These are phyloP conservation scores for Cetoscarus ocellatus DNA, from an alignment of 2,797 vertebrate species.

Conservation along the genomic window DNA sequence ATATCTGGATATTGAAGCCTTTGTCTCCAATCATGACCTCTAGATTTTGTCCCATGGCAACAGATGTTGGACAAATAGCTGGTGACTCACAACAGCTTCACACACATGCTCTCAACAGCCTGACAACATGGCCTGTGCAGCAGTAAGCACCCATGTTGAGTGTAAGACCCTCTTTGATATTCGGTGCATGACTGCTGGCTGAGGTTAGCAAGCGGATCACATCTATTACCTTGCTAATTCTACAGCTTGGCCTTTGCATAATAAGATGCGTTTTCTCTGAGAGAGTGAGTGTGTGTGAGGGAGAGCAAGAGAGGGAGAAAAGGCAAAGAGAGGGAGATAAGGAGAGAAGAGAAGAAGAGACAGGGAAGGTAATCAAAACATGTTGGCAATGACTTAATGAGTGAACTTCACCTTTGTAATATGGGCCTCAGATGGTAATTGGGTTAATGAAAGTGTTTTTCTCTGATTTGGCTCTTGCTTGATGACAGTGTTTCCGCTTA, in stretches of 20 bases:
- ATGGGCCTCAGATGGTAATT: conserved; percentile 62
- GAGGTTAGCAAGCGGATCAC: conserved; percentile 80
- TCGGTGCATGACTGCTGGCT: conserved; percentile 66
- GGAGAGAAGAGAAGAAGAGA: conserved; percentile 39
- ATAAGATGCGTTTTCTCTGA: conserved; percentile 73
- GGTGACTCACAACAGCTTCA: conserved; percentile 9
- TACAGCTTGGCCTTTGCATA: conserved; percentile 80
- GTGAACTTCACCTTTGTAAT: conserved; percentile 57
- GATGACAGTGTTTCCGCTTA: conserved; percentile 45
- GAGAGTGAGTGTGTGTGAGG: conserved; percentile 16
- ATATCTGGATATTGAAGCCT: not conserved
- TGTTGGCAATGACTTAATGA: conserved; percentile 76
- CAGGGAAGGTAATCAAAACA: conserved; percentile 73
- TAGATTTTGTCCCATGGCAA: conserved; percentile 27
- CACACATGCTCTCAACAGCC: conserved; percentile 8
- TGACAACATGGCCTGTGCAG: conserved; percentile 49
- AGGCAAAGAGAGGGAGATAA: conserved; percentile 31
- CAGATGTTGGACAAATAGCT: conserved; percentile 53
- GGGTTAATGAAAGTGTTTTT: conserved; percentile 66
- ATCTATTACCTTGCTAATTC: conserved; percentile 82
- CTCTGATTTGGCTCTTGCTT: conserved; percentile 30
- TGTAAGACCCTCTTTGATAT: conserved; percentile 73
- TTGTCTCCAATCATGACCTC: conserved; percentile 26
- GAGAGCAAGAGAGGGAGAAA: conserved; percentile 10
- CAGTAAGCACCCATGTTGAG: conserved; percentile 49